These are phyloP conservation scores for Numenius arquata DNA, from an alignment of 2,113 vertebrate genomes.

Conservation along the genomic window DNA sequence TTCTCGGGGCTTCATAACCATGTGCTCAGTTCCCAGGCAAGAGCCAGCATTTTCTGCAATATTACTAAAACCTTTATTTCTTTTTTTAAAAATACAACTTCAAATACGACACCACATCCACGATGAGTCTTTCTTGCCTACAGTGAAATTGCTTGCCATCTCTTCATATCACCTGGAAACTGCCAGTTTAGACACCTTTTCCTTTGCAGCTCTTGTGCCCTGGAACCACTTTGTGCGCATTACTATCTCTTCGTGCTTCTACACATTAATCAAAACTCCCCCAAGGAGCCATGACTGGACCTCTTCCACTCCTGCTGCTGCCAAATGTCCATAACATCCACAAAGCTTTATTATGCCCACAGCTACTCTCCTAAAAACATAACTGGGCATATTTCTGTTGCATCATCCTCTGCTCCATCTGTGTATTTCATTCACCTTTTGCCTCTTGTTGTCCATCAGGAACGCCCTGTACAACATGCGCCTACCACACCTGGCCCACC, in stretches of 20 bases:
- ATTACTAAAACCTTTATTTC: background rate
- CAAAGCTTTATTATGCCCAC: background rate
- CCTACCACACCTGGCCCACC: background rate
- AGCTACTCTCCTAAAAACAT: background rate
- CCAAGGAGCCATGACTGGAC: background rate
- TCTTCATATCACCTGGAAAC: background rate
- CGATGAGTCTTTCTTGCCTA: background rate
- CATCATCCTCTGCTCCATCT: background rate
- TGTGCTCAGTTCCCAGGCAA: background rate
- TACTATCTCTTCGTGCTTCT: background rate
- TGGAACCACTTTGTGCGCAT: background rate
- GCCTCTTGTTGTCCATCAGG: background rate
- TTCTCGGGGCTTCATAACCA: accelerated
- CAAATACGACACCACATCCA: background rate
- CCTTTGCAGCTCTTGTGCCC: background rate
- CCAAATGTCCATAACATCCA: background rate
- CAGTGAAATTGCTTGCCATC: background rate
- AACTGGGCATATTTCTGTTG: background rate
- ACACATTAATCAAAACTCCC: background rate
- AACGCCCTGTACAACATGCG: background rate
- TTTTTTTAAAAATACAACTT: background rate
- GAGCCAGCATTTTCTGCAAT: background rate
- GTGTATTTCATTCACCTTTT: background rate
- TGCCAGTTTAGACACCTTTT: background rate
- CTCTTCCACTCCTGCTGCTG: background rate